Evolutionary conservation across 1,140 invertebrate genomes (phyloP).

Genomic region (Trichonephila inaurata): DNA sequence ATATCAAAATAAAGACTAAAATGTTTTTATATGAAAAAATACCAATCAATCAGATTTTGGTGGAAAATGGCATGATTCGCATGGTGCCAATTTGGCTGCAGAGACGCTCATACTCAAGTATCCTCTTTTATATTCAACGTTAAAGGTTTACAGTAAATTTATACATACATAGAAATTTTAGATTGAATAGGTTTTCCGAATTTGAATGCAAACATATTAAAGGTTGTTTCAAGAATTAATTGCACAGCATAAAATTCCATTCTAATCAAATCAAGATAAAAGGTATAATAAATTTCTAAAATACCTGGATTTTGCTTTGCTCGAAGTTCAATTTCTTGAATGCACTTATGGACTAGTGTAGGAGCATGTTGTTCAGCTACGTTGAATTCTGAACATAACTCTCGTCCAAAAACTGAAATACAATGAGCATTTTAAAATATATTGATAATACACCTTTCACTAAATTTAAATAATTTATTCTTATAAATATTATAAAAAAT

Average conservation of each 20-base stretch:
- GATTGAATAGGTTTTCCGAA: background rate
- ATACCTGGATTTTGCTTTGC: constrained; percentile 81
- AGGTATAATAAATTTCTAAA: background rate
- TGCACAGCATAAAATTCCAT: background rate
- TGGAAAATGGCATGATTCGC: too few species aligned
- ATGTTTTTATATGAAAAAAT: too few species aligned
- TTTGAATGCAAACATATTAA: background rate
- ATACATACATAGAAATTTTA: too few species aligned
- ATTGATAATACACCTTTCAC: too few species aligned
- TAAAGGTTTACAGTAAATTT: too few species aligned
- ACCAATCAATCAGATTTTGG: too few species aligned
- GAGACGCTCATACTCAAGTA: too few species aligned
- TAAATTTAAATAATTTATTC: too few species aligned
- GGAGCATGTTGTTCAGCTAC: constrained; percentile 83
- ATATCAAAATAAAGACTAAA: too few species aligned
- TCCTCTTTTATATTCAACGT: too few species aligned
- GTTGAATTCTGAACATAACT: constrained; percentile 85
- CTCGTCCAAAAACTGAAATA: constrained; percentile 83
- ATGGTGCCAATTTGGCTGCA: too few species aligned
- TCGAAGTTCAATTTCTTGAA: constrained; percentile 85
- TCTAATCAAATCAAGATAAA: background rate
- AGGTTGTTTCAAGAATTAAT: background rate
- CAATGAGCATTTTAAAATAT: background rate
- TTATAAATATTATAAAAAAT: too few species aligned
- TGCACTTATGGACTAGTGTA: constrained; percentile 84